Percentiles rank a stretch among this genome's conserved stretches.
phyloP scores from a whole-genome alignment of 2,113 vertebrate species.

The Aldabrachelys gigantea region DNA sequence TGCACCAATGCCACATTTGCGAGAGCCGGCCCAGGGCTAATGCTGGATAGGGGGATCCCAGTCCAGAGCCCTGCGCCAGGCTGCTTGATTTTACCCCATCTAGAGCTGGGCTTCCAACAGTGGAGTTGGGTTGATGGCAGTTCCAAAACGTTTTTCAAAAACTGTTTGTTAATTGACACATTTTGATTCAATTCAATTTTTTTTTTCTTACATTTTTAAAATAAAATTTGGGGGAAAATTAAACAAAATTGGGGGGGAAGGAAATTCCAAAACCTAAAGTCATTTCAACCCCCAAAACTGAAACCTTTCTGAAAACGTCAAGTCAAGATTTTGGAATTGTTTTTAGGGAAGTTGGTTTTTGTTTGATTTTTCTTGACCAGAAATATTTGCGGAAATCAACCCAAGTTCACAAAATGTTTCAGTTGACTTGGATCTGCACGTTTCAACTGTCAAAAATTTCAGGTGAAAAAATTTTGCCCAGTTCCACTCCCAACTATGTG shows the following conservation, averaged over 20 bases:
- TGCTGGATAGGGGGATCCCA: not conserved
- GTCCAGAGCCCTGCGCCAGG: not conserved
- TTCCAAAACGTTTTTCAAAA: not conserved
- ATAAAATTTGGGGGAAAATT: not conserved
- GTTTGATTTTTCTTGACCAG: not conserved
- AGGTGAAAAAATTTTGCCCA: not conserved
- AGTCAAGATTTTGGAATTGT: not conserved
- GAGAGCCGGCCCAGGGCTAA: not conserved
- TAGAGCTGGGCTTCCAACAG: not conserved
- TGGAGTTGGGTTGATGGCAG: not conserved
- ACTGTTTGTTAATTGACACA: not conserved
- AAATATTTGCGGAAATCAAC: not conserved
- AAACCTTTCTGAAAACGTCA: not conserved
- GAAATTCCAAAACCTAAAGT: not conserved
- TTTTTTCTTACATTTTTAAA: not conserved
- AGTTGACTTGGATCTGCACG: not conserved
- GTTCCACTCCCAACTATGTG: not conserved
- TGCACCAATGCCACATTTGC: not conserved
- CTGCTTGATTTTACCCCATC: not conserved
- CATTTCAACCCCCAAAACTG: not conserved
- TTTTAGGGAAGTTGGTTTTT: not conserved
- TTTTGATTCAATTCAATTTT: not conserved
- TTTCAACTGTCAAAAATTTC: not conserved
- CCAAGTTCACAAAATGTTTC: not conserved
- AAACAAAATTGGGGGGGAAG: not conserved